A percentile compares a stretch with the other conserved stretches of the same genome.
Conservation (phyloP, 2,113 vertebrate genomes). For the Cinclus mexicanus region DNA sequence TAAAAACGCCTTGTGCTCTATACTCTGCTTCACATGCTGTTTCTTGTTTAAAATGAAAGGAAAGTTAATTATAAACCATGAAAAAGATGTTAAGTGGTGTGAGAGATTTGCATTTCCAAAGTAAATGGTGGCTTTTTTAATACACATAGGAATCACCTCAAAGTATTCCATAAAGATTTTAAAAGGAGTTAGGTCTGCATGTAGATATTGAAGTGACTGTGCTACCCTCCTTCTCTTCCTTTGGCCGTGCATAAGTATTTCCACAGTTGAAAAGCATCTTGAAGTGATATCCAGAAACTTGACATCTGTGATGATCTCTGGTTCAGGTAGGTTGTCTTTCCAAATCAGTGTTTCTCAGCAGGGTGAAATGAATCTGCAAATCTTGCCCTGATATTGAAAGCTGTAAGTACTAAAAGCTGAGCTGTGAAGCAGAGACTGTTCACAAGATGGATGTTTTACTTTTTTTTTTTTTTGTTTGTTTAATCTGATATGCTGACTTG, state of each 20-base stretch:
- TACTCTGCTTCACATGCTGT: rapidly evolving
- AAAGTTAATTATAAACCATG: background rate
- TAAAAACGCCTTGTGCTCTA: background rate
- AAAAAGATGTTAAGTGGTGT: background rate
- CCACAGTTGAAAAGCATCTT: background rate
- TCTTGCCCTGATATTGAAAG: background rate
- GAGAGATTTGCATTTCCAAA: background rate
- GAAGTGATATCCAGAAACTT: background rate
- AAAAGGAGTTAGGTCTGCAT: background rate
- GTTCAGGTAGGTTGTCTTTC: background rate
- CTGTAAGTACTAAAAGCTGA: background rate
- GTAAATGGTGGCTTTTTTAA: background rate
- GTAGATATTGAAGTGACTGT: background rate
- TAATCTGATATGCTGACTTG: background rate
- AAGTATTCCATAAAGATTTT: background rate
- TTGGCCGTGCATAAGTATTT: background rate
- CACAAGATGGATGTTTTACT: background rate
- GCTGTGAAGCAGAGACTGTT: background rate
- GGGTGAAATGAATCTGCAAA: background rate
- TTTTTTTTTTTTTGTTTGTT: background rate
- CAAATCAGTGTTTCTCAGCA: background rate
- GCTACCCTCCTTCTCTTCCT: background rate
- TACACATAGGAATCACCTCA: background rate
- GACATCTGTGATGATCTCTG: background rate
- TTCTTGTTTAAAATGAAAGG: background rate